Evolutionary conservation across 2,888 invertebrate genomes (phyloP), one percentile per base, ranked within the genome.

Genomic region (Machimus atricapillus): DNA sequence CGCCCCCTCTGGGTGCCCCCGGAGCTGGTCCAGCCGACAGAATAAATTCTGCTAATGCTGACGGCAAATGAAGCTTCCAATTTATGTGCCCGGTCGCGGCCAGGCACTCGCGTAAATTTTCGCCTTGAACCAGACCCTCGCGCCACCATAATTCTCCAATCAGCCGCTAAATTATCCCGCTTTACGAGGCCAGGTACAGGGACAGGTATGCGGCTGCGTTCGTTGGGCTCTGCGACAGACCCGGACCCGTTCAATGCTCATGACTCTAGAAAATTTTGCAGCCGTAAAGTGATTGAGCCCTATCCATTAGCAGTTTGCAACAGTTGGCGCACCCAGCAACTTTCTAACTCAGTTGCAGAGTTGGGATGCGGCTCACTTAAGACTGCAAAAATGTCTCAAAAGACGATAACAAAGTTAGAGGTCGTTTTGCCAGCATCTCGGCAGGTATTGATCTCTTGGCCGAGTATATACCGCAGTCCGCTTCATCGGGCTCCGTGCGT

Each of bases 321-420:
- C 77, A 77, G 37, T 40, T 77, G 77, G 19, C 77, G 66, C 77
- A 77, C 19, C 37, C 34, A 40, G 77, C 77, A 40, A 77, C 77
- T 77, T 77, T 77, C 77, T 77, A 77, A 77, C 37, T 77, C 77
- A 77, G 37, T 77, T 77, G 40, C 27, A 16, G n/a, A 77, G 27
- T 77, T 77, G 9, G n/a, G 37, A 40, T 37, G 77, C n/a, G 37
- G 19, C 77, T 40, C 77, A 37, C 19, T 77, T 40, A 77, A 40
- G 37, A 19, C 34, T 76, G 76, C 34, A 77, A 77, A 77, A 77
- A 77, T 77, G 34, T 74, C 74, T 74, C 74, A 37, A 34, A n/a
- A 74, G 74, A 19, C 77, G 37, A 77, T 77, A 77, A 77, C 77
- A 77, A 19, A 40, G 31, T 77, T 40, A 77, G 19, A 66, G 66